Percentiles rank a stretch among this genome's conserved stretches.
These are phyloP conservation scores for Gnathonemus echidnorhynchus DNA, from an alignment of 2,113 vertebrate genomes.

Conservation along the genomic window DNA sequence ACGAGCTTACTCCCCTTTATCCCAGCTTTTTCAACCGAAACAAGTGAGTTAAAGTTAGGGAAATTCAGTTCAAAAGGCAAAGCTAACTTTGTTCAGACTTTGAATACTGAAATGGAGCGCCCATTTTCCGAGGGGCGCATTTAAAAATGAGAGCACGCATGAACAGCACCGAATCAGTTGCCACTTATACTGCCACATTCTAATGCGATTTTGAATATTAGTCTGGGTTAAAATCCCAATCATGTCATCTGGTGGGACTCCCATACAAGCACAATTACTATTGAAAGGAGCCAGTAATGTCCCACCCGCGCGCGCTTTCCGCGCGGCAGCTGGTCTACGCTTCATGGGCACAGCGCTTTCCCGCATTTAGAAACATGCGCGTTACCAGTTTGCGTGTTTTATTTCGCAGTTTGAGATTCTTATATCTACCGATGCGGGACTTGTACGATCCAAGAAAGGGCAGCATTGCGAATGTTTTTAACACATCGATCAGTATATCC, in stretches of 20 bases:
- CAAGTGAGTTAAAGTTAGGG: constrained; percentile 72
- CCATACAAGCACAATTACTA: constrained; percentile 84
- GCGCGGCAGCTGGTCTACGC: constrained; percentile 73
- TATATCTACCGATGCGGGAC: neutral
- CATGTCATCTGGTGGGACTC: constrained; percentile 95
- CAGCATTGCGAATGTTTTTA: neutral
- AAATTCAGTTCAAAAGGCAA: constrained; percentile 67
- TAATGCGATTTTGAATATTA: constrained; percentile 72
- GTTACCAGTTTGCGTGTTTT: neutral
- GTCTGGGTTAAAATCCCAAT: constrained; percentile 69
- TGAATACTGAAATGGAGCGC: constrained; percentile 73
- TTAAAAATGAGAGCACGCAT: constrained; percentile 58
- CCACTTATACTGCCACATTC: constrained; percentile 54
- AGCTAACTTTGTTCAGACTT: constrained; percentile 68
- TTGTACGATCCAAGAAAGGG: neutral
- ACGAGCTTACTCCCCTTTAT: constrained; percentile 87
- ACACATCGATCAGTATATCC: neutral
- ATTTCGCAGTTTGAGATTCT: neutral
- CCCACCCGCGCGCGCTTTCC: constrained; percentile 82
- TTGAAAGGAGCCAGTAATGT: constrained; percentile 81
- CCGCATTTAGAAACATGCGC: constrained; percentile 29
- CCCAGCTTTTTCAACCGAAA: constrained; percentile 83
- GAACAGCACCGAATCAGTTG: constrained; percentile 58
- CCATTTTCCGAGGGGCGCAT: constrained; percentile 43
- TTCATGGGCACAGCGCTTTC: constrained; percentile 47